Evolutionary conservation across 2,113 vertebrate genomes (phyloP), one percentile per base, ranked within the genome.

Genomic region (Hippocampus mohnikei): DNA sequence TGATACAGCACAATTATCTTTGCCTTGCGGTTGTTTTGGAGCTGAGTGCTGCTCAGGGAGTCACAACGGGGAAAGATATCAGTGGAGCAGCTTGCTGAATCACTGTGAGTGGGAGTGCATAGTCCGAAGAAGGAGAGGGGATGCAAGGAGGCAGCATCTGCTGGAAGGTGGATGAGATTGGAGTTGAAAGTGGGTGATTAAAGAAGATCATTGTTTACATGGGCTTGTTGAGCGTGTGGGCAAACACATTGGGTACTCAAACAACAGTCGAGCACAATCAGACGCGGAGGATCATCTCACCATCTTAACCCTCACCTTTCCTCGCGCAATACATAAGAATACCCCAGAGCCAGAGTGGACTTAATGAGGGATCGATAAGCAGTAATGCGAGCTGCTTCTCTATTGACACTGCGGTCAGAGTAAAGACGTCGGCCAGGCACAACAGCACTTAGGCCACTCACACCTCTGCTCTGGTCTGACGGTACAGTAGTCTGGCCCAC

Each of bases 361-460:
- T 81, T 91, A 91, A 91, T 86, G 86, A 89, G 80, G 80, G 88
- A 90, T 91, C 89, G 84, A 90, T 91, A 86, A 7, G 67, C 53
- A 1, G 89, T 86, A 91, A 89, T 79, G 69, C n/a, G 84, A 91
- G 76, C 81, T 0, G 55, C 67, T 69, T 44, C 67, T 80, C 48
- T 59, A 68, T 60, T 2, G 62, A 63, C 4, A 50, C 42, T 88
- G 89, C 10, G 85, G 88, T 84, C 67, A 73, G 71, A 52, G 25
- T 27, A 82, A 74, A 72, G 66, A 70, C 48, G 1, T 46, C 59
- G 48, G 61, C 66, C 56, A 70, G 71, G 37, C 74, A 76, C 85
- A 80, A n/a, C 88, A 83, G 74, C 80, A 85, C 72, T 91, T 91
- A 73, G 82, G 33, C 73, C 82, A 20, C 33, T 13, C 37, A 58